phyloP scores from a whole-genome alignment of 2,888 invertebrate species.

The Epicampocera succincta region DNA sequence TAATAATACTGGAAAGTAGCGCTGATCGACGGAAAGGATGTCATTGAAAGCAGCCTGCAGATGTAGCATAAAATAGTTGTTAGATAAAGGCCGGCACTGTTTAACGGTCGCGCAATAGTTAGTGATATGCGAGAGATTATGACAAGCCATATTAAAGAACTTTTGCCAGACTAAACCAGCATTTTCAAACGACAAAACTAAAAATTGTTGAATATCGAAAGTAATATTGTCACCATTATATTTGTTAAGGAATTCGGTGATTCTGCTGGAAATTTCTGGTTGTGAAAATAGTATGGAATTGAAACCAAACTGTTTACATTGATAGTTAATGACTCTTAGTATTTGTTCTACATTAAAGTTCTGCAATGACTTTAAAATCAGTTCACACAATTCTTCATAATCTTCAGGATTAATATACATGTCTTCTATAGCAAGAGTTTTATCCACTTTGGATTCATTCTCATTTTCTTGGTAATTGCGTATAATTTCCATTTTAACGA shows the following conservation, averaged over 20 bases:
- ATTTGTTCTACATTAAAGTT: slow-evolving; percentile 72
- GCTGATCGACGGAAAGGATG: slow-evolving; percentile 66
- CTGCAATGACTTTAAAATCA: slow-evolving; percentile 71
- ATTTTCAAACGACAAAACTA: slow-evolving; percentile 74
- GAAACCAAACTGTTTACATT: slow-evolving; percentile 71
- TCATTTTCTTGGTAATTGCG: slow-evolving; percentile 59
- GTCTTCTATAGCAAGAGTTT: slow-evolving; percentile 39
- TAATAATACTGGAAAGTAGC: slow-evolving; percentile 73
- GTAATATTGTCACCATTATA: slow-evolving; percentile 56
- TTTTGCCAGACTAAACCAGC: slow-evolving; percentile 73
- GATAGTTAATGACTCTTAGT: slow-evolving; percentile 71
- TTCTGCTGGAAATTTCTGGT: slow-evolving; percentile 70
- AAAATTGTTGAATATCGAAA: slow-evolving; percentile 73
- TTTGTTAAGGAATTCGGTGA: slow-evolving; percentile 76
- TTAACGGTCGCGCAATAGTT: slow-evolving; percentile 72
- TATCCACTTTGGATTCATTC: slow-evolving; percentile 33
- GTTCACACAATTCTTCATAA: slow-evolving; percentile 67
- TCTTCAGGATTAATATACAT: slow-evolving; percentile 65
- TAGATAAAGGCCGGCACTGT: slow-evolving; percentile 71
- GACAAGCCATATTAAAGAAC: slow-evolving; percentile 74
- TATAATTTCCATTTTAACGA: slow-evolving; percentile 65
- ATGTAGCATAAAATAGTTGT: slow-evolving; percentile 71
- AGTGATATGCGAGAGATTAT: slow-evolving; percentile 71
- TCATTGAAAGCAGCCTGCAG: slow-evolving; percentile 70
- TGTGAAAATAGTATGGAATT: slow-evolving; percentile 65